Percentiles rank a stretch among this genome's conserved stretches.
phyloP scores from a whole-genome alignment of 2,113 vertebrate species.

The Platichthys stellatus region DNA sequence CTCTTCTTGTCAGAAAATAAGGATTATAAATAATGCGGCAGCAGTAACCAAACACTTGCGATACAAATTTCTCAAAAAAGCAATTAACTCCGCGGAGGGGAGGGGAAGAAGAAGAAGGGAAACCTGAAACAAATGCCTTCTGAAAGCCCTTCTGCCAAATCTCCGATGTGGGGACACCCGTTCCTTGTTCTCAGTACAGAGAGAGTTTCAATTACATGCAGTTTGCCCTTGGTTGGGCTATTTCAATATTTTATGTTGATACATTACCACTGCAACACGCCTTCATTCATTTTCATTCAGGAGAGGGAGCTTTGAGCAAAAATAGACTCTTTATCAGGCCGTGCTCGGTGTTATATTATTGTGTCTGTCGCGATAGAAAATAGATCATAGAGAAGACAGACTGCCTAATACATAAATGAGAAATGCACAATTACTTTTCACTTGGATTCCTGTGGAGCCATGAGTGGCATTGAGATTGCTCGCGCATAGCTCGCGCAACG shows the following conservation, averaged over 20 bases:
- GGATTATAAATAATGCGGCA: conserved; percentile 77
- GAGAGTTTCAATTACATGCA: conserved; percentile 81
- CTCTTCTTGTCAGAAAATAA: conserved; percentile 71
- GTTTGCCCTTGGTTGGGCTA: conserved; percentile 79
- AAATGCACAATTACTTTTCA: conserved; percentile 77
- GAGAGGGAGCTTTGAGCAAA: conserved; percentile 70
- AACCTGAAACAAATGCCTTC: conserved; percentile 84
- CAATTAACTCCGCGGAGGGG: conserved; percentile 73
- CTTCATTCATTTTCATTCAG: conserved; percentile 77
- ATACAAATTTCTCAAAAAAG: conserved; percentile 79
- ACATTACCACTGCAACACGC: conserved; percentile 74
- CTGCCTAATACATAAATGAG: conserved; percentile 69
- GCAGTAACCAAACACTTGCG: conserved; percentile 73
- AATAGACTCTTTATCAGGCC: conserved; percentile 74
- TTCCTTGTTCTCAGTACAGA: conserved; percentile 76
- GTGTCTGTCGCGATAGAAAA: conserved; percentile 70
- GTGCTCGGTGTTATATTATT: conserved; percentile 70
- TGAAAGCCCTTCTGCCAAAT: conserved; percentile 82
- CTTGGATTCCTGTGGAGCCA: conserved; percentile 58
- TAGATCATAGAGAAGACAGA: conserved; percentile 71
- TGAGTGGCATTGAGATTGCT: conserved; percentile 58
- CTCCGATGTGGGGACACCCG: conserved; percentile 74
- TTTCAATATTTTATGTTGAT: conserved; percentile 85
- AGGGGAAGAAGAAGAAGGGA: conserved; percentile 53
- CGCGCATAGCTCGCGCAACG: conserved; percentile 38